These are phyloP conservation scores for Tinamus major DNA, from an alignment of 2,797 vertebrate species.

Conservation along the genomic window DNA sequence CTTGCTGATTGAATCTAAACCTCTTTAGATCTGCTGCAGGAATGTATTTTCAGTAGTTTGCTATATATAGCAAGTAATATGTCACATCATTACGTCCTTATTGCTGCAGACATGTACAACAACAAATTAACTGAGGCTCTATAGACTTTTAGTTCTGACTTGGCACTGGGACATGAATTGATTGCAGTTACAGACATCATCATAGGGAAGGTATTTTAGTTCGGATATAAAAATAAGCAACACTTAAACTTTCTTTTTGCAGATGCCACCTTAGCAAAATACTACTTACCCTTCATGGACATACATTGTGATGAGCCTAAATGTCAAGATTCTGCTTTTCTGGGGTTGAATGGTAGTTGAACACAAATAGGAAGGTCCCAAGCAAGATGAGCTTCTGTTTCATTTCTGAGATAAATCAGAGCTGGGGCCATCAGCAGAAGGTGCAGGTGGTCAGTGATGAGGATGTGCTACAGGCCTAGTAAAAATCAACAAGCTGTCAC, in stretches of 20 bases:
- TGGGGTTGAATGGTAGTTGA: background rate
- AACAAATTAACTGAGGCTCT: conserved; percentile 12
- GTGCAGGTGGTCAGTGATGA: background rate
- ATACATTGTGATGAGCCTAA: rapidly evolving
- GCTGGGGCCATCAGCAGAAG: background rate
- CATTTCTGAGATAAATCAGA: background rate
- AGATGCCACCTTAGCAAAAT: background rate
- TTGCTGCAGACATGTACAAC: background rate
- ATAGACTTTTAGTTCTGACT: background rate
- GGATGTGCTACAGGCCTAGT: background rate
- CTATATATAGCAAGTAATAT: background rate
- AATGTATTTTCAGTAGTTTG: conserved; percentile 9
- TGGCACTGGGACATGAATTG: background rate
- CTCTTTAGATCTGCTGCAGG: conserved; percentile 3
- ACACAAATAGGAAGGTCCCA: background rate
- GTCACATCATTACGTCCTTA: conserved; percentile 19
- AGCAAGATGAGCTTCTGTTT: background rate
- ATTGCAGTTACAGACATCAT: background rate
- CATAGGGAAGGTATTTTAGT: background rate
- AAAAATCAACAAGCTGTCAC: background rate
- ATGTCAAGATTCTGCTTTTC: background rate
- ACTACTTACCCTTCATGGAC: rapidly evolving
- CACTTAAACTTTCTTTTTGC: background rate
- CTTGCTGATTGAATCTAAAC: background rate
- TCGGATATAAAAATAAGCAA: background rate